These are phyloP conservation scores for Percopsis transmontana DNA, from an alignment of 2,113 vertebrate genomes.

Conservation along the genomic window DNA sequence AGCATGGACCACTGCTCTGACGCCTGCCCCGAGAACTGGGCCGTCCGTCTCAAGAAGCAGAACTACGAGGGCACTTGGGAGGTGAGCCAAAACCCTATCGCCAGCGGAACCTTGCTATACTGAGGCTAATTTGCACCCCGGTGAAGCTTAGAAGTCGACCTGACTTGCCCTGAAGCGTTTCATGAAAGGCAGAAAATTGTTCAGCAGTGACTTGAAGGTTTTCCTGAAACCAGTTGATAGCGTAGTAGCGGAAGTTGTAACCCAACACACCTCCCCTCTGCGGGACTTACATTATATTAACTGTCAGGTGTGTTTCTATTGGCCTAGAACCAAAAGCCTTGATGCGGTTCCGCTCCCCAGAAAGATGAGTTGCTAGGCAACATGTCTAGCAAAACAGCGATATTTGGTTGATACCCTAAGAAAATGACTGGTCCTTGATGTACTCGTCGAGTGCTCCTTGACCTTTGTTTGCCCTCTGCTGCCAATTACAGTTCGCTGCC, in stretches of 20 bases:
- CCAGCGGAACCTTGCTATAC: conserved; percentile 33
- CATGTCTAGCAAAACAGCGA: conserved; percentile 64
- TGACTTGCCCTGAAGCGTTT: conserved; percentile 28
- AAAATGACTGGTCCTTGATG: conserved; percentile 69
- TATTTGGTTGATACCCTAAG: conserved; percentile 44
- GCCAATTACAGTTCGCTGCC: conserved; percentile 66
- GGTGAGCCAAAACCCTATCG: conserved; percentile 78
- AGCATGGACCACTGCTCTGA: conserved; percentile 97
- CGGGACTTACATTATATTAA: conserved; percentile 58
- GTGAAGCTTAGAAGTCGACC: conserved; percentile 49
- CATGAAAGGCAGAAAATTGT: conserved; percentile 36
- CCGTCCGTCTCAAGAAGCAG: conserved; percentile 95
- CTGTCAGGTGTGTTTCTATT: conserved; percentile 61
- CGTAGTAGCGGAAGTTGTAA: conserved; percentile 15
- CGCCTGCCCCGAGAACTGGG: conserved; percentile 93
- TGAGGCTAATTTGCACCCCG: conserved; percentile 29
- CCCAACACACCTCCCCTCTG: conserved; percentile 39
- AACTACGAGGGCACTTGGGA: conserved; percentile 96
- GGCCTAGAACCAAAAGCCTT: conserved; percentile 55
- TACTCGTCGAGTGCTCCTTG: conserved; percentile 67
- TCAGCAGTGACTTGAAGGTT: conserved; percentile 25
- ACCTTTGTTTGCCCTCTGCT: conserved; percentile 62
- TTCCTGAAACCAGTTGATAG: conserved; percentile 14
- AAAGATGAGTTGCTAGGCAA: conserved; percentile 69
- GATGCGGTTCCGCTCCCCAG: conserved; percentile 23